phyloP scores from a whole-genome alignment of 1,140 invertebrate species.

The Cepaea nemoralis region DNA sequence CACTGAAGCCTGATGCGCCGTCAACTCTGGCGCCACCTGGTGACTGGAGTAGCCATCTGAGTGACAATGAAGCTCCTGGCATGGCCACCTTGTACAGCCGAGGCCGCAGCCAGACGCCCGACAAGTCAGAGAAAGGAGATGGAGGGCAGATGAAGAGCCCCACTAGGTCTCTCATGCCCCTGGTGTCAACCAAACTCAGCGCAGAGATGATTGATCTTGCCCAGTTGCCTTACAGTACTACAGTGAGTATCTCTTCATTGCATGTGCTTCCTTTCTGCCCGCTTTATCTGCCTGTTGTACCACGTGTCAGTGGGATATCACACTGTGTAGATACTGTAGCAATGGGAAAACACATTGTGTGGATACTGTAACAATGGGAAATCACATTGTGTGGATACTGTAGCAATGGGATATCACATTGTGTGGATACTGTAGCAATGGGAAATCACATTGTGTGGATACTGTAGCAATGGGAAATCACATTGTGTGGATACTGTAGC shows the following conservation, averaged over 20 bases:
- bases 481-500: no score
- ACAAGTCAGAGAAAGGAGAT: conserved; percentile 38
- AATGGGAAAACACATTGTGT: no score
- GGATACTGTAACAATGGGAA: no score
- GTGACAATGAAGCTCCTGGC: conserved; percentile 38
- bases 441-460: no score
- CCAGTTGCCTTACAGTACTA: not conserved
- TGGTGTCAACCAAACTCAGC: conserved; percentile 66
- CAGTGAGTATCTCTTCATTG: not conserved
- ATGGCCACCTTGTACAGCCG: conserved; percentile 43
- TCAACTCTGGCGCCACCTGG: conserved; percentile 16
- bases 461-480: no score
- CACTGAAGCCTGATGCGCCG: not conserved
- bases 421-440: no score
- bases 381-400: no score
- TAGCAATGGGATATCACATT: no score
- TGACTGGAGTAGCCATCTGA: conserved; percentile 29
- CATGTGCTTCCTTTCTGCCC: no score
- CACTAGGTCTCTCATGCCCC: conserved; percentile 58
- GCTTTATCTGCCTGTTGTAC: no score
- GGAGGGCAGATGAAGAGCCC: conserved; percentile 49
- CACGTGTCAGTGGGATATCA: no score
- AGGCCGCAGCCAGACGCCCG: conserved; percentile 36
- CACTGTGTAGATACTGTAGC: no score
- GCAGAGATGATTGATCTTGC: conserved; percentile 71